These are phyloP conservation scores for Sycophila texana DNA, from an alignment of 2,888 invertebrate species.

Conservation along the genomic window DNA sequence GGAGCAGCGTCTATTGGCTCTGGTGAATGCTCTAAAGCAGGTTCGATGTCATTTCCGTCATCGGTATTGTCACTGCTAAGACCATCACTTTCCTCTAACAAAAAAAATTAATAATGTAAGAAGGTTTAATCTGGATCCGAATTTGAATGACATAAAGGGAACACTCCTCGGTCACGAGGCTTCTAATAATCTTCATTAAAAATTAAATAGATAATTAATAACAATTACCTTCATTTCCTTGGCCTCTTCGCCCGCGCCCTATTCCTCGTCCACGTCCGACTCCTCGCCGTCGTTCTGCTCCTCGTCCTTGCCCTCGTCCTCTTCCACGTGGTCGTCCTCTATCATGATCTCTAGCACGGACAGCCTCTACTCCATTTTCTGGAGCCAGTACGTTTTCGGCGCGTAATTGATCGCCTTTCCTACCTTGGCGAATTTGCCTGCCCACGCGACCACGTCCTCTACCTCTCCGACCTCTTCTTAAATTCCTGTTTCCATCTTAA, in stretches of 20 bases:
- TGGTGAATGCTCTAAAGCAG: no score
- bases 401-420: neutral
- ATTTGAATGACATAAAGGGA: no score
- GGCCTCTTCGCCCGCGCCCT: neutral
- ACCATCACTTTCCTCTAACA: no score
- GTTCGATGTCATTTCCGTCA: no score
- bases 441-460: neutral
- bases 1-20: no score
- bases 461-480: constrained; percentile 3
- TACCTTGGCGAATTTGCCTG: neutral
- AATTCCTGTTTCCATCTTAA: neutral
- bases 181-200: no score
- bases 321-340: constrained; percentile 3
- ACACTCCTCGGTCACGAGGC: no score
- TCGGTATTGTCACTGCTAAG: no score
- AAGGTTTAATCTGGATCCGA: no score
- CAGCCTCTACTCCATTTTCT: neutral
- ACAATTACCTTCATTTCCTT: neutral
- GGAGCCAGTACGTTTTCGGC: neutral
- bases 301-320: neutral
- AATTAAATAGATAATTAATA: neutral
- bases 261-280: neutral
- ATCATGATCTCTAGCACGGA: neutral
- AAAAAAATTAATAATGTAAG: no score
- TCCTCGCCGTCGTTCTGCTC: neutral